These are phyloP conservation scores for Escarpia spicata DNA, from an alignment of 2,888 invertebrate genomes.

Conservation along the genomic window DNA sequence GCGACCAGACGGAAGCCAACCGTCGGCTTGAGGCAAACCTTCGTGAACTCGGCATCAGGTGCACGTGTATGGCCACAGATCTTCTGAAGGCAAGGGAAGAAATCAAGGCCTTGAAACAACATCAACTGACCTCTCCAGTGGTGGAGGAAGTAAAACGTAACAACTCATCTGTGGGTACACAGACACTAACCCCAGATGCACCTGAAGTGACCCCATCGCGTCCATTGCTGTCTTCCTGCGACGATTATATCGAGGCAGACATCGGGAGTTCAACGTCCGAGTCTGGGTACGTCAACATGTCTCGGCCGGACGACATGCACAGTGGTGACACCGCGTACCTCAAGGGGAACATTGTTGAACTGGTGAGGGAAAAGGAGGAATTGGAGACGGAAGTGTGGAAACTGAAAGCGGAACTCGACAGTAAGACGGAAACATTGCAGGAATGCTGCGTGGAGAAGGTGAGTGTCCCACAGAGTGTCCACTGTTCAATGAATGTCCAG, in stretches of 20 bases:
- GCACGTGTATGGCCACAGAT: neutral
- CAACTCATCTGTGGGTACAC: neutral
- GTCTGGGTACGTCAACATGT: neutral
- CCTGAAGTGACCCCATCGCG: neutral
- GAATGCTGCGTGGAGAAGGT: neutral
- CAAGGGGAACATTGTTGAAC: neutral
- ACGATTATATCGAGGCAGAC: neutral
- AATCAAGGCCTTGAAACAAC: neutral
- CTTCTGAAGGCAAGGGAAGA: neutral
- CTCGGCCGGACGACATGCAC: neutral
- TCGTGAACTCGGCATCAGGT: neutral
- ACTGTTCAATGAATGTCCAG: neutral
- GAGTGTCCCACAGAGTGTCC: neutral
- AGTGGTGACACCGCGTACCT: neutral
- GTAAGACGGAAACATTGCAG: neutral
- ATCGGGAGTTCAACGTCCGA: neutral
- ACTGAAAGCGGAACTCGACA: conserved; percentile 24
- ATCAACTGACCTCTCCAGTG: neutral
- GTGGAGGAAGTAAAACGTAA: neutral
- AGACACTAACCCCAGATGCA: neutral
- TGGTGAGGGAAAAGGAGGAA: conserved; percentile 19
- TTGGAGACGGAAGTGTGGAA: conserved; percentile 18
- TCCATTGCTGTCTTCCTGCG: neutral
- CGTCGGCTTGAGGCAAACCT: neutral
- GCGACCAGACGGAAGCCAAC: neutral